Base-by-base conservation (phyloP, 1,140 invertebrate species). In the Pogonognathellus flavescens region DNA sequence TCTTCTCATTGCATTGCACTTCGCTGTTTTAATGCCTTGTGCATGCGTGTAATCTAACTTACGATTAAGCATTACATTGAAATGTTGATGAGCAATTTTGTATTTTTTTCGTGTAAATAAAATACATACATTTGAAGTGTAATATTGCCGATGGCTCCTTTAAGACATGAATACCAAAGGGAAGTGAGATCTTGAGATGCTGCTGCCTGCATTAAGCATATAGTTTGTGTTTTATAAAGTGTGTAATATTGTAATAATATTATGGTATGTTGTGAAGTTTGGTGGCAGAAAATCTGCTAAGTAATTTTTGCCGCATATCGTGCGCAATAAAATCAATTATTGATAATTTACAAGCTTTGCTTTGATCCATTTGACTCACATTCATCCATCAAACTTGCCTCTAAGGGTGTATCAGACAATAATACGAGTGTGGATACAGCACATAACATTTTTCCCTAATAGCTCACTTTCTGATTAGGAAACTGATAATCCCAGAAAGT, bases 281-380 rank as follows among this genome's bases (percentile, higher is more conserved):
- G 70, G 70, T 76, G 70, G 70, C 70, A 50, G 70, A 50, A 76
- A 76, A 76, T 57, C 53, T 57, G 11, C 11, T 57, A 57, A 57
- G 53, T 76, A 76, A 76, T 76, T 76, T 76, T 76, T 31, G 49
- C 70, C 70, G 41, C 70, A 76, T 60, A 81, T 85, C 84, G 62
- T 86, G 81, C 57, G 59, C 85, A 72, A 86, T 86, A 86, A 86
- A 86, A 83, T 86, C 85, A 86, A 86, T 86, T 86, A 86, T 80
- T 86, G 60, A 70, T 86, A 86, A 86, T 86, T 83, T 83, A 86
- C 85, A 83, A 60, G 62, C 62, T 18, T 70, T 81, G 85, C 11
- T 57, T 53, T 81, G 80, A 81, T 81, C 80, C 80, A 53, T 18
- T 81, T 22, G 80, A 81, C 80, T 55, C 22, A 25, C 50, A 20